A percentile compares a stretch with the other conserved stretches of the same genome.
phyloP scores from a whole-genome alignment of 2,113 vertebrate species.

The Crotalus horridus region DNA sequence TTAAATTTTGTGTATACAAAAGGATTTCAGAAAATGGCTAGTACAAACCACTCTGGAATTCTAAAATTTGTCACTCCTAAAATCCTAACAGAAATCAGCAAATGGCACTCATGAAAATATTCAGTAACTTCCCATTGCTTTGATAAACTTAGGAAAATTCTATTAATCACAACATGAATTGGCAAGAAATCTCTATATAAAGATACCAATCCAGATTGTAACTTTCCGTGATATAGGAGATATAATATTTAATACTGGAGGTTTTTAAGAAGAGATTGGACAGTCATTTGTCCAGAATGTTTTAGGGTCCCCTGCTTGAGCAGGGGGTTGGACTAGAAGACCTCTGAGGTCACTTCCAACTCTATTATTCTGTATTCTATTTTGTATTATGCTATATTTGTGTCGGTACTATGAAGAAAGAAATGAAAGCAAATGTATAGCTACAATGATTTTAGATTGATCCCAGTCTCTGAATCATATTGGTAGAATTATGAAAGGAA shows the following conservation, averaged over 20 bases:
- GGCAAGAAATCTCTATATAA: not conserved
- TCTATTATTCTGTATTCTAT: no score
- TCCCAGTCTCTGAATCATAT: not conserved
- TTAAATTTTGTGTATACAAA: not conserved
- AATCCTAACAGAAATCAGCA: not conserved
- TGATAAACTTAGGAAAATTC: not conserved
- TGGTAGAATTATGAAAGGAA: not conserved
- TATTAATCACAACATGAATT: not conserved
- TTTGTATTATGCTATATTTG: not conserved
- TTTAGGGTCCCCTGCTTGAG: no score
- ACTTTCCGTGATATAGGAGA: not conserved
- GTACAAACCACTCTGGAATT: not conserved
- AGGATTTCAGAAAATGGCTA: not conserved
- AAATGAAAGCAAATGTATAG: not conserved
- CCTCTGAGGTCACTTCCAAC: no score
- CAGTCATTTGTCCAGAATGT: no score
- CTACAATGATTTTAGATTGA: not conserved
- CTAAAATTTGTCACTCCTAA: not conserved
- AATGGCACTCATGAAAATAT: not conserved
- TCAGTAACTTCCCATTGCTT: not conserved
- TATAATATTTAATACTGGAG: no score
- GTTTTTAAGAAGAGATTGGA: no score
- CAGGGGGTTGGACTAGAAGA: no score
- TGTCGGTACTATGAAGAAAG: not conserved
- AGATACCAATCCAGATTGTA: not conserved